phyloP scores from a whole-genome alignment of 2,888 invertebrate species.

The Melanostoma mellinum region DNA sequence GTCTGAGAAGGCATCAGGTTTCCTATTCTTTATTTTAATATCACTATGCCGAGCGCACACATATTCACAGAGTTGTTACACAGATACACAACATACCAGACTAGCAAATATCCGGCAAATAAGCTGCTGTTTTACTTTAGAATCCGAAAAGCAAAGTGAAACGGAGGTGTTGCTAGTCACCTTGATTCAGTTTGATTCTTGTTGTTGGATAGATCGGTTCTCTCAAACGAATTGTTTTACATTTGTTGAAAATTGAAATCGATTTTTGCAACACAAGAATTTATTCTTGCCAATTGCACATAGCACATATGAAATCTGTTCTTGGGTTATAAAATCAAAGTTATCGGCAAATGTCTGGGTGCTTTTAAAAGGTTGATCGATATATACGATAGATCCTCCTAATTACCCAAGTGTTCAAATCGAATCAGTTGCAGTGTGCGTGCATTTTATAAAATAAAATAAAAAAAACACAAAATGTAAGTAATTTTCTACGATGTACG shows the following conservation, averaged over 20 bases:
- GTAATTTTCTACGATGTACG: conserved; percentile 31
- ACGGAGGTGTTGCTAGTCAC: conserved; percentile 71
- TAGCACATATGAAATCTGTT: conserved; percentile 23
- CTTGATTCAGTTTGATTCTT: conserved; percentile 81
- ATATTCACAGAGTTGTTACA: conserved; percentile 31
- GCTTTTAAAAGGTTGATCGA: conserved; percentile 46
- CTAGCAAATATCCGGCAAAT: conserved; percentile 67
- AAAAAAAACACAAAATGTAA: conserved; percentile 36
- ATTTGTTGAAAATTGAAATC: conserved; percentile 49
- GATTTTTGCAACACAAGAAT: conserved; percentile 69
- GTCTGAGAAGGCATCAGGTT: conserved; percentile 51
- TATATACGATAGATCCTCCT: conserved; percentile 45
- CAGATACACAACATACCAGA: conserved; percentile 46
- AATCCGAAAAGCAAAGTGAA: conserved; percentile 66
- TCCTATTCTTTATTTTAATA: conserved; percentile 45
- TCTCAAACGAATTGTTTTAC: conserved; percentile 57
- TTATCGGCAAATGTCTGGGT: conserved; percentile 32
- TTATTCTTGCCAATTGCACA: conserved; percentile 17
- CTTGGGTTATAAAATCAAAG: conserved; percentile 9
- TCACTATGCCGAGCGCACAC: conserved; percentile 5
- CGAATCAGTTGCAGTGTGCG: conserved; percentile 6
- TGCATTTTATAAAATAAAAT: conserved; percentile 22
- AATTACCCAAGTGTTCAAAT: neutral
- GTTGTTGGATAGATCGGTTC: conserved; percentile 82
- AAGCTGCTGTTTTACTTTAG: conserved; percentile 57